Evolutionary conservation across 2,797 vertebrate species (phyloP), one percentile per base, ranked within the genome.

Genomic region (Columba guinea): DNA sequence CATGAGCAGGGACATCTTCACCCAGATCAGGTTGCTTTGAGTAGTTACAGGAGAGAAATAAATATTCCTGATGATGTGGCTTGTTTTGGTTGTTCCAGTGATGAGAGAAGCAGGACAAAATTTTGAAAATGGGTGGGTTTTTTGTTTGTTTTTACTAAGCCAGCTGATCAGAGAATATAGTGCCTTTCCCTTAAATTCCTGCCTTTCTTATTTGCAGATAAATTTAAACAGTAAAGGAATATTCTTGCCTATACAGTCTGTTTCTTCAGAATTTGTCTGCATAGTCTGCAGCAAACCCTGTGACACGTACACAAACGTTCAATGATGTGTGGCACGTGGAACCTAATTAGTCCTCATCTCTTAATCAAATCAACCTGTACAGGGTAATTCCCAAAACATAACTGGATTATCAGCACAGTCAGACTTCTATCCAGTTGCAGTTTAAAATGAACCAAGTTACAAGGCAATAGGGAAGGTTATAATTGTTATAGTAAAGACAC

Each of bases 381-480:
- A 16, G 21, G 23, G 37, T 89, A 76, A 85, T 87, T 95, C 88
- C 78, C 23, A 22, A 74, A 70, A 65, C 41, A 32, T 71, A 79
- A 76, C 62, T 94, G 94, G 82, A 92, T 97, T 95, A 91, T 58
- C 59, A 75, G 53, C 41, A 65, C 44, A 82, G 76, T 16, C 23
- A 68, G 83, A 41, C 59, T 69, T 89, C 56, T 73, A 48, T 84
- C 51, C 76, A 71, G 71, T 51, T 59, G 63, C n/a, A 44, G 46
- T 58, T 82, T 58, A 93, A 94, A 94, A 80, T 18, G 48, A 86
- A 22, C 39, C 19, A 7, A 1, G 1, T 22, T 48, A 27, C 26
- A 56, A 84, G 44, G 26, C 62, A 48, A 7, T 2, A 32, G 30
- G 49, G 59, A 84, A 67, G 35, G 17, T 35, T 35, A 35, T 53